Evolutionary conservation across 2,113 vertebrate genomes (phyloP), one percentile per base, ranked within the genome.

Genomic region (Oryzias javanicus): DNA sequence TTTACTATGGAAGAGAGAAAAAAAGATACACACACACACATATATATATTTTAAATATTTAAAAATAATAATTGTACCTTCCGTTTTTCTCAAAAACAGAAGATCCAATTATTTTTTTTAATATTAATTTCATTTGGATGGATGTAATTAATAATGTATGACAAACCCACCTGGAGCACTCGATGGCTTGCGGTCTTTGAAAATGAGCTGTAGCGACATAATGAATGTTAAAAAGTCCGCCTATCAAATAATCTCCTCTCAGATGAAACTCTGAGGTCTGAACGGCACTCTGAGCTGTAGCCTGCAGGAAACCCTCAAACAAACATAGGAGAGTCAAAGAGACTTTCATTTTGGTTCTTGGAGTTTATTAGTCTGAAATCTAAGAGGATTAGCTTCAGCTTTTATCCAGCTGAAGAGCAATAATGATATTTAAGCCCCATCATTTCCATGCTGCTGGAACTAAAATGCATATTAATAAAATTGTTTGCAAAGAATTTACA

Each of bases 141-240:
- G 4, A 35, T 14, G 15, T 20, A 13, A 20, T 42, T 7, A 6
- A 55, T 20, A 14, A 49, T 52, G 24, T 54, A 24, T 55, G 7
- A n/a, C 45, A 18, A 40, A 84, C 86, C 85, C 22, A 91, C 90
- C 62, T 78, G 40, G 67, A 59, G 44, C 89, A 91, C 19, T 79
- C 15, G 0, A 64, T 22, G 7, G 60, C 69, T 57, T 78, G 72
- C 24, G 88, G 88, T 73, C 42, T 60, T 25, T 64, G 57, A 74
- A 60, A 1, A 41, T 15, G 2, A 15, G 18, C 0, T 0, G 5
- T 1, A 0, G 0, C 49, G 25, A 14, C 35, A 10, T 55, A 19
- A 66, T 88, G 86, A 54, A 90, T 49, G 27, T 77, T 15, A 79
- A 89, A 90, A 57, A 91, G 62, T 53, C 89, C 89, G 65, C 86